Evolutionary conservation across 2,113 vertebrate genomes (phyloP).

Genomic region (Centrocercus urophasianus): DNA sequence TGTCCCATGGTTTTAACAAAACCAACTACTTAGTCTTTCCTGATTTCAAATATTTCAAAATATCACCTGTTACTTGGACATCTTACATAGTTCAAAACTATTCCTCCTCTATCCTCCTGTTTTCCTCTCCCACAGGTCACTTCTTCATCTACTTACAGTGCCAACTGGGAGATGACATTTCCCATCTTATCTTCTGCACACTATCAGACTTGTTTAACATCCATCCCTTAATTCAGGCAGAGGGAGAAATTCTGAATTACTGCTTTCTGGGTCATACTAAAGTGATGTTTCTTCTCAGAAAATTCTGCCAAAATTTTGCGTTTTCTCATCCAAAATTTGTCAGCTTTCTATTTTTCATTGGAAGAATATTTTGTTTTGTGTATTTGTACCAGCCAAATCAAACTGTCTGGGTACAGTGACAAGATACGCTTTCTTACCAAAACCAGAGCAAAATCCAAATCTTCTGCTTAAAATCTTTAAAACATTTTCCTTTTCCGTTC

Average conservation of each 20-base stretch:
- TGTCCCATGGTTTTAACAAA: neutral
- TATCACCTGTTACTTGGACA: neutral
- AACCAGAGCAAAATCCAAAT: neutral
- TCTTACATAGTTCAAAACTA: neutral
- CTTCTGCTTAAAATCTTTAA: neutral
- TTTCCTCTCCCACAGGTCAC: neutral
- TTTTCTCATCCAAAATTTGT: neutral
- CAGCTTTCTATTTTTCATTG: conserved; percentile 7
- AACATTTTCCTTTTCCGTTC: neutral
- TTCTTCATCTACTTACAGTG: neutral
- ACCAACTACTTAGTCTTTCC: neutral
- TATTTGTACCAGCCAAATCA: conserved; percentile 29
- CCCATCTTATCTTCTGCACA: neutral
- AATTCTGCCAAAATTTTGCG: neutral
- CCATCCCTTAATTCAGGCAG: neutral
- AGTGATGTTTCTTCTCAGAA: neutral
- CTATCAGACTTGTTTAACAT: neutral
- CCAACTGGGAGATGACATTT: neutral
- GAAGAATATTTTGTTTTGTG: neutral
- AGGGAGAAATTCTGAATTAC: neutral
- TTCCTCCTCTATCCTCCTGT: neutral
- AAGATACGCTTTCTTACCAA: conserved; percentile 12
- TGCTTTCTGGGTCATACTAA: neutral
- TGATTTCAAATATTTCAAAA: conserved; percentile 1
- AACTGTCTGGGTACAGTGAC: neutral